Conservation (phyloP, 2,888 invertebrate genomes). For the Meiosimyza decipiens region DNA sequence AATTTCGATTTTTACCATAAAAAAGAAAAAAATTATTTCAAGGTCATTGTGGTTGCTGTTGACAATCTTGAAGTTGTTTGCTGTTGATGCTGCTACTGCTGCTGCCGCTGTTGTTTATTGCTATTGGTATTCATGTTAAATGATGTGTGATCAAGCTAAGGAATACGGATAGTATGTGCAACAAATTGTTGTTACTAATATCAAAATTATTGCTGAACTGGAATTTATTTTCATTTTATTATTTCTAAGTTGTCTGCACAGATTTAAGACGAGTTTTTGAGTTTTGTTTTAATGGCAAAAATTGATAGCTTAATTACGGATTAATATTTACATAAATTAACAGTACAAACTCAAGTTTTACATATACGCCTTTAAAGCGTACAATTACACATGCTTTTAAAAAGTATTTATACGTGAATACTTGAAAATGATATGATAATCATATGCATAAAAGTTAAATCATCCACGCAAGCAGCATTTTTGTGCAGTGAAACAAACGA, state of each 20-base stretch:
- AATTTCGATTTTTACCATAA: no score
- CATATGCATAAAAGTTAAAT: neutral
- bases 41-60: slow-evolving; percentile 1
- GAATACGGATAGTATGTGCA: neutral
- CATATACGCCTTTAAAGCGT: neutral
- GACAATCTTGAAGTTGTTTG: slow-evolving; percentile 5
- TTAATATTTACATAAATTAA: slow-evolving; percentile 41
- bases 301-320: slow-evolving; percentile 48
- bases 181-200: neutral
- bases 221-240: neutral
- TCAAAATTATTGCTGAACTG: neutral
- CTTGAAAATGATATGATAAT: neutral
- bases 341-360: neutral
- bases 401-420: neutral
- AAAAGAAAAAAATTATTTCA: no score
- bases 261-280: neutral
- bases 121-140: neutral
- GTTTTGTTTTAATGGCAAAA: slow-evolving; percentile 47
- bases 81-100: slow-evolving; percentile 29
- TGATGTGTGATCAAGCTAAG: no score
- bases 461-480: neutral
- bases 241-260: neutral
- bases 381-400: no score
- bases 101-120: slow-evolving; percentile 27
- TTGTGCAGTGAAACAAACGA: no score